A percentile compares a stretch with the other conserved stretches of the same genome.
Evolutionary conservation across 2,113 vertebrate species (phyloP).

Genomic region (Corythornis vintsioides): DNA sequence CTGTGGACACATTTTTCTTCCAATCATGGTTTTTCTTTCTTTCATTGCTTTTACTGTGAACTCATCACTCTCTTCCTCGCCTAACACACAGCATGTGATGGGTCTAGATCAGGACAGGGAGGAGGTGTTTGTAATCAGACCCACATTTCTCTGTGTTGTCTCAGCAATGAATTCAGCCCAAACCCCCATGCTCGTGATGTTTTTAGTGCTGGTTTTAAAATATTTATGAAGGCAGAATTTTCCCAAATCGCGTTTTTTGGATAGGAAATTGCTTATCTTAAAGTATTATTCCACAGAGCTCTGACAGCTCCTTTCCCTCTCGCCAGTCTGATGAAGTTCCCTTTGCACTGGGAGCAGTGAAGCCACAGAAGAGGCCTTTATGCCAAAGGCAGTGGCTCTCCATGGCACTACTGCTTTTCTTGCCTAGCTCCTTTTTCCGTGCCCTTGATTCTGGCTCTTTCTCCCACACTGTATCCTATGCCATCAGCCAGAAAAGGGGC

Average conservation of each 20-base stretch:
- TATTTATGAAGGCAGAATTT: not conserved
- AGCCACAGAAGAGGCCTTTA: not conserved
- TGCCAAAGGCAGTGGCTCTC: not conserved
- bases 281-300: not conserved
- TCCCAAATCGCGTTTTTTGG: not conserved
- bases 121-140: not conserved
- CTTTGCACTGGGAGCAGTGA: accelerated
- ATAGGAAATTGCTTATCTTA: not conserved
- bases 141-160: not conserved
- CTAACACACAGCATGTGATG: not conserved
- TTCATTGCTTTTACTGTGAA: not conserved
- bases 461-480: not conserved
- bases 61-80: not conserved
- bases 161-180: not conserved
- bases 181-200: not conserved
- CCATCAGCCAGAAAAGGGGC: not conserved
- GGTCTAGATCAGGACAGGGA: not conserved
- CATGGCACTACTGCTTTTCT: not conserved
- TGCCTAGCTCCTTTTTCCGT: not conserved
- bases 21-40: not conserved
- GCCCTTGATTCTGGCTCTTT: not conserved
- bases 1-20: not conserved
- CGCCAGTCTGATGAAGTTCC: no score
- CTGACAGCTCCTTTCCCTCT: not conserved
- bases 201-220: not conserved